Evolutionary conservation across 2,888 invertebrate genomes (phyloP), one percentile per base, ranked within the genome.

Genomic region (Lepidochrysops patricia): DNA sequence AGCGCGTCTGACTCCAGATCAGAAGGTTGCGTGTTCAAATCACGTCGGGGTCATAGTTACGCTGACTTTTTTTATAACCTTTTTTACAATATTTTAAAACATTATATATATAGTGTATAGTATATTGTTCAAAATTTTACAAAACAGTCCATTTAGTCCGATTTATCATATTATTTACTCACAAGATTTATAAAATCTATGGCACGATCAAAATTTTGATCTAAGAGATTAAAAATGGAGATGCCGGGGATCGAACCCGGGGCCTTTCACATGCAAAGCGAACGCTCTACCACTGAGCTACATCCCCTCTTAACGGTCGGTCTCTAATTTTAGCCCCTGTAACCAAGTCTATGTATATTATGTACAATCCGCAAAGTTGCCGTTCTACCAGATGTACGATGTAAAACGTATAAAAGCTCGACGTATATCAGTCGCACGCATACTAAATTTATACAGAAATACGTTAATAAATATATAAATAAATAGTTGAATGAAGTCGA

Each of bases 201-300:
- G 29, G 4, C 29, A 29, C 29, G 29, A 29, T 29, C 4, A 5
- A 5, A 29, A 29, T 29, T 29, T 29, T 29, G 4, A 29, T 4
- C 7, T 29, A 29, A 29, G 4, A 7, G 7, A 29, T 29, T 29
- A 77, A 76, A 70, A 5, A 71, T 79, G 94, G 95, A 94, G 94
- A 94, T 95, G 95, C 96, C 95, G 96, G 96, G 96, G 96, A 96
- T 97, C 95, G 96, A 96, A 96, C 96, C 96, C 96, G 95, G 96
- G 96, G 95, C 96, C 96, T 96, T 96, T 96, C 96, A 96, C 96
- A 96, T 96, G 96, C 96, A 96, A 96, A 96, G 96, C 96, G 96
- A 96, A 96, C 96, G 96, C 96, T 96, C 96, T 96, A 96, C 96
- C 96, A 96, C 96, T 96, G 96, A 96, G 96, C 96, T 96, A 96